Conservation (phyloP, 2,113 vertebrate genomes). For the Xiphophorus couchianus region DNA sequence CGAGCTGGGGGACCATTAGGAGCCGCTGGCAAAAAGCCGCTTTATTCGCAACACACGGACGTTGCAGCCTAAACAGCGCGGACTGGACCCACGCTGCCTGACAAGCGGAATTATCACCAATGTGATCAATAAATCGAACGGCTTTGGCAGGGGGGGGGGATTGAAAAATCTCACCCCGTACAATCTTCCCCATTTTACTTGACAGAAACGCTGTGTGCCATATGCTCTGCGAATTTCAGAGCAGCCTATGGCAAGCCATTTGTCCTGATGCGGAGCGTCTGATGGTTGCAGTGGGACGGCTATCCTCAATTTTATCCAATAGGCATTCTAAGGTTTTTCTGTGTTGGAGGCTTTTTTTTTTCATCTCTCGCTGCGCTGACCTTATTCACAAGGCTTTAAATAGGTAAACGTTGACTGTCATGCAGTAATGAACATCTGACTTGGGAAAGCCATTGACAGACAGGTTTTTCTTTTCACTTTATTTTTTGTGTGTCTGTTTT, state of each 20-base stretch:
- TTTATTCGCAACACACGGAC: conserved; percentile 32
- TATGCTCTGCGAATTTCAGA: conserved; percentile 46
- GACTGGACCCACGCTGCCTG: conserved; percentile 44
- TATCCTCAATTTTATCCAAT: conserved; percentile 60
- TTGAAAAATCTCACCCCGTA: conserved; percentile 4
- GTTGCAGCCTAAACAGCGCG: conserved; percentile 32
- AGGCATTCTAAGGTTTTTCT: conserved; percentile 35
- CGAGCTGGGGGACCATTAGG: conserved; percentile 56
- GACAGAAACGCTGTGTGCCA: conserved; percentile 39
- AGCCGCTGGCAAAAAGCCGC: conserved; percentile 43
- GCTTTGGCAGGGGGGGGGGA: conserved; percentile 4
- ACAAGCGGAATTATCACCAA: conserved; percentile 61
- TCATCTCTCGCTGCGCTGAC: conserved; percentile 37
- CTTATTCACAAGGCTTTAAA: conserved; percentile 45
- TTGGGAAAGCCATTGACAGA: background rate
- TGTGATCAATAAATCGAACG: conserved; percentile 57
- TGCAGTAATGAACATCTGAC: conserved; percentile 9
- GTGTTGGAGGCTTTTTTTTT: conserved; percentile 24
- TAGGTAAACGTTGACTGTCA: conserved; percentile 26
- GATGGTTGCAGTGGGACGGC: conserved; percentile 68
- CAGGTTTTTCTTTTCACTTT: background rate
- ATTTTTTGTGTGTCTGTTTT: background rate
- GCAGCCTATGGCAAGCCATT: conserved; percentile 53
- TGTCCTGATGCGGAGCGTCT: conserved; percentile 63
- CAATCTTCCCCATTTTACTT: conserved; percentile 17